Conservation (phyloP, 2,113 vertebrate species). For the Peromyscus californicus region DNA sequence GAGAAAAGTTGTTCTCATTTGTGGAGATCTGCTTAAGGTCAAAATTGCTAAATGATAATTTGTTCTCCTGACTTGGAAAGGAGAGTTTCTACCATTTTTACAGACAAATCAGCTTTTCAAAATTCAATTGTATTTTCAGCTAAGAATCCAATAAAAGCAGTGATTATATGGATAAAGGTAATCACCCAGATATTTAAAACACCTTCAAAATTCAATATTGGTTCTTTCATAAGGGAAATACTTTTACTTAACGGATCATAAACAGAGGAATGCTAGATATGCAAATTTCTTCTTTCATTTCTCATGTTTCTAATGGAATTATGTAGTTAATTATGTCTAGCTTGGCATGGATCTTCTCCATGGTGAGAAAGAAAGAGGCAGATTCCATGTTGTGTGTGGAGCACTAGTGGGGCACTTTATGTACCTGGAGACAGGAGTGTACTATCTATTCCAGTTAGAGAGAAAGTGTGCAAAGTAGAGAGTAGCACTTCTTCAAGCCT, state of each 20-base stretch:
- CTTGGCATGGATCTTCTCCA: not conserved
- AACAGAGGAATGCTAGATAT: not conserved
- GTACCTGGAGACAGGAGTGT: not conserved
- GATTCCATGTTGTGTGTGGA: not conserved
- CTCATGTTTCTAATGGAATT: not conserved
- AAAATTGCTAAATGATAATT: not conserved
- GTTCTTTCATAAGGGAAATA: not conserved
- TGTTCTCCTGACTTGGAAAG: not conserved
- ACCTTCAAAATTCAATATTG: not conserved
- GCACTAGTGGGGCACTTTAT: not conserved
- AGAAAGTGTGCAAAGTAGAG: not conserved
- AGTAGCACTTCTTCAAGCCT: not conserved
- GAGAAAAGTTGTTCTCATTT: not conserved
- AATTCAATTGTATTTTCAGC: slow-evolving; percentile 19
- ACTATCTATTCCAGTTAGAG: not conserved
- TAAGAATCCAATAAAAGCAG: not conserved
- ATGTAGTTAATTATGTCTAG: not conserved
- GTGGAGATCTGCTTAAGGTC: not conserved
- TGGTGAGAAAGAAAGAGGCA: not conserved
- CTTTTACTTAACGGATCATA: slow-evolving; percentile 38
- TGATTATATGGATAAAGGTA: not conserved
- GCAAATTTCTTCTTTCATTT: not conserved
- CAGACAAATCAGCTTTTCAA: slow-evolving; percentile 39
- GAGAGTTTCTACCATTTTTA: not conserved
- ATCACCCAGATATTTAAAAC: slow-evolving; percentile 48